Conservation (phyloP, 2,888 invertebrate species). For the Diarsia rubi region DNA sequence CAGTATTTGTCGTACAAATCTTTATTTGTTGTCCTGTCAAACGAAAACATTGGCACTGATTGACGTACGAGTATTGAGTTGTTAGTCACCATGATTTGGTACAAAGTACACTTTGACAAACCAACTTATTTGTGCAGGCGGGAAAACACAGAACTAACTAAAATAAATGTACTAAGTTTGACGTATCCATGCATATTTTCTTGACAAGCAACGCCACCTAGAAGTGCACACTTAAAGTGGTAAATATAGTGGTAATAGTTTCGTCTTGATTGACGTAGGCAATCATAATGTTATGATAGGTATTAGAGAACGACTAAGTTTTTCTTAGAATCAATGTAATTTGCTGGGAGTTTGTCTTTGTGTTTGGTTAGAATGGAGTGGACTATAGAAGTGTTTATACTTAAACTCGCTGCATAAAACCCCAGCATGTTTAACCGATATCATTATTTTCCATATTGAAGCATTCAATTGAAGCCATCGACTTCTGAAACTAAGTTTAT, state of each 20-base stretch:
- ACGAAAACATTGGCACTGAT: conserved; percentile 20
- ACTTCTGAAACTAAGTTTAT: not conserved
- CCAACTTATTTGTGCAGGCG: too few species aligned
- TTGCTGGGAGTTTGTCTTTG: conserved; percentile 2
- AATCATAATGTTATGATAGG: conserved; percentile 27
- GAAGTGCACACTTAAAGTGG: too few species aligned
- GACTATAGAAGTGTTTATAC: not conserved
- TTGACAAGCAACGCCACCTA: too few species aligned
- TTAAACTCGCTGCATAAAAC: not conserved
- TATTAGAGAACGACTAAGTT: conserved; percentile 30
- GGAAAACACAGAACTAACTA: too few species aligned
- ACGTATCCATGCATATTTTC: too few species aligned
- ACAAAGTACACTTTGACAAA: not conserved
- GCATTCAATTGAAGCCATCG: not conserved
- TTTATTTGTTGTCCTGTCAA: conserved; percentile 18
- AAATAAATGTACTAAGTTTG: too few species aligned
- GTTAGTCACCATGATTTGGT: conserved; percentile 17
- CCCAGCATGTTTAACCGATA: not conserved
- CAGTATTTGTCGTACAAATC: conserved; percentile 10
- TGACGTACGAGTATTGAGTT: conserved; percentile 17
- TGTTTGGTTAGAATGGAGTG: not conserved
- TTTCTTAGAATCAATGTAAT: conserved; percentile 29
- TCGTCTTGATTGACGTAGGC: conserved; percentile 31
- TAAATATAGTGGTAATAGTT: conserved; percentile 4
- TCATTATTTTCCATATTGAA: not conserved